A percentile compares a stretch with the other conserved stretches of the same genome.
phyloP scores from a whole-genome alignment of 2,797 vertebrate genomes.

The Mycteria americana region DNA sequence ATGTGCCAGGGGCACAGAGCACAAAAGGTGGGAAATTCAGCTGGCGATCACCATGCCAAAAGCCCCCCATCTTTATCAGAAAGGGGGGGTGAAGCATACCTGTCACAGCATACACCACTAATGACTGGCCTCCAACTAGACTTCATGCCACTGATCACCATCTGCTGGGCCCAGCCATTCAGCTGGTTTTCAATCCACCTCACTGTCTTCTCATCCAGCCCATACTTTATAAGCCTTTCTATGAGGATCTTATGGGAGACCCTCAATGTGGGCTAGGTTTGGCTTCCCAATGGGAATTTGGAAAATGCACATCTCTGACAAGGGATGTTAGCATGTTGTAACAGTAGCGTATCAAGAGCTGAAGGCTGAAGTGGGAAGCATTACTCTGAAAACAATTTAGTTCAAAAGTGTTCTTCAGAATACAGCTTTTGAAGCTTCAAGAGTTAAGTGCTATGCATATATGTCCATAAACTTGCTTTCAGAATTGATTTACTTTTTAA shows the following conservation, averaged over 20 bases:
- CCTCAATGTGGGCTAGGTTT: accelerated
- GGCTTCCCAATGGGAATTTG: neutral
- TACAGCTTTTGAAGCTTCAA: neutral
- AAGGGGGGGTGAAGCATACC: no score
- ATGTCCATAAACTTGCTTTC: neutral
- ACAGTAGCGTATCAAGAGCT: neutral
- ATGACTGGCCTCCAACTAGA: neutral
- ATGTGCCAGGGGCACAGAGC: no score
- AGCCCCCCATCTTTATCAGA: no score
- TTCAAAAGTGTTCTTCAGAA: neutral
- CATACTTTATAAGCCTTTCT: neutral
- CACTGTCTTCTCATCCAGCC: neutral
- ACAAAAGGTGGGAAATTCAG: no score
- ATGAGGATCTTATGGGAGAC: neutral
- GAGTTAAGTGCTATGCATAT: neutral
- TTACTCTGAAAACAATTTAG: neutral
- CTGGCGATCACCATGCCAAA: no score
- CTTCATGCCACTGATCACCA: neutral
- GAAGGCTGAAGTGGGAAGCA: neutral
- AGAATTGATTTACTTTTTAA: neutral
- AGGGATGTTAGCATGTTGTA: neutral
- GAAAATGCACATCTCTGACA: neutral
- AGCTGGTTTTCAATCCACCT: neutral
- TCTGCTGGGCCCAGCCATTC: no score
- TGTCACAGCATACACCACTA: neutral